Base-by-base conservation (phyloP, 2,797 vertebrate species). In the Sebastes alutus region DNA sequence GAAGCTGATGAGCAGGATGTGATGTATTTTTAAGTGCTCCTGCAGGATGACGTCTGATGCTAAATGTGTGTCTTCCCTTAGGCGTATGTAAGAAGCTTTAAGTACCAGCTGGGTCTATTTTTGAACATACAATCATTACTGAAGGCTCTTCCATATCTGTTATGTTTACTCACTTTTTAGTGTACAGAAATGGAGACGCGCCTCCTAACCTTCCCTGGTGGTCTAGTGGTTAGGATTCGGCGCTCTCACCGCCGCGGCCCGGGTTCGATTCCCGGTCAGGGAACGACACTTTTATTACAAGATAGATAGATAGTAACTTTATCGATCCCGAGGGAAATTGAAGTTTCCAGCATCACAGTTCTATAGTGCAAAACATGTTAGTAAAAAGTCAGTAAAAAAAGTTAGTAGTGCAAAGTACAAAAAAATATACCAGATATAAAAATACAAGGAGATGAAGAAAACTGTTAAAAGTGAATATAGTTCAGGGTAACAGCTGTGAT, bases 181-280 rank as follows among this genome's bases (percentile, higher is more conserved):
- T 38, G 1, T 38, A 14, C 5, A 14, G 5, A 38, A 38, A 38
- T 38, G 5, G 5, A 6, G 13, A 38, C 0, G 0, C 5, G 1
- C 13, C 13, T 6, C 5, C 5, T 14, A 1, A 14, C 7, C 49
- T 1, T 95, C 94, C 92, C 94, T 95, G 94, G 90, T 95, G 92
- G 95, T 96, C 95, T 95, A 96, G 94, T 96, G 95, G 95, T 93
- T 95, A 95, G 93, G 94, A 95, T 96, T 95, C 89, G 91, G 92
- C 85, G 93, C 93, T 94, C 92, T 95, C 93, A 94, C 93, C 88
- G 84, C 92, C 86, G 87, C 81, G 89, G 91, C 91, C 92, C 76
- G 86, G 93, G 92, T 94, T 94, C 84, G 90, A 95, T 96, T 96
- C 94, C 94, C 91, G 85, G 92, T 35, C 33, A 35, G 33, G 11